A percentile compares a stretch with the other conserved stretches of the same genome.
Conservation (phyloP, 1,140 invertebrate species). For the Drosophila arizonae region DNA sequence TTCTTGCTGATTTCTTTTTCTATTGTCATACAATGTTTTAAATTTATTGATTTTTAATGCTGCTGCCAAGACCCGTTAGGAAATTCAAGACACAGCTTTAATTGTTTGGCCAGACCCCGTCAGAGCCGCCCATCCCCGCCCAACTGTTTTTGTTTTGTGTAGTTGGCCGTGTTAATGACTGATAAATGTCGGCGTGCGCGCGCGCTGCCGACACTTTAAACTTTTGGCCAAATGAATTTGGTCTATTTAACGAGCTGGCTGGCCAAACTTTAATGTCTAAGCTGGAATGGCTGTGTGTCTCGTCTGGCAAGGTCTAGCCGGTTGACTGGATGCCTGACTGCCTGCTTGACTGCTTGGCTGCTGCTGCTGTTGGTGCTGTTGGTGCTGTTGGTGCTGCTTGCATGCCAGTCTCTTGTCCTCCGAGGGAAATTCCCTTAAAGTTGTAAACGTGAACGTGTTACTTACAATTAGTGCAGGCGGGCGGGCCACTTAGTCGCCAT, state of each 20-base stretch:
- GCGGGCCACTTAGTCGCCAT: slow-evolving; percentile 62
- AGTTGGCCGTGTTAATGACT: slow-evolving; percentile 66
- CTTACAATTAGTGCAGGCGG: slow-evolving; percentile 70
- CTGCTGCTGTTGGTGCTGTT: too few species aligned
- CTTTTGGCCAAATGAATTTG: slow-evolving; percentile 68
- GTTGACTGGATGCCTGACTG: slow-evolving; percentile 33
- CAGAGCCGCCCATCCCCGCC: not conserved
- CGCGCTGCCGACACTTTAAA: slow-evolving; percentile 60
- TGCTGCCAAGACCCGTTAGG: slow-evolving; percentile 21
- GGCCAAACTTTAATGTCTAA: slow-evolving; percentile 75
- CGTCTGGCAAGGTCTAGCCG: slow-evolving; percentile 38
- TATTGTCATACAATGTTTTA: slow-evolving; percentile 65
- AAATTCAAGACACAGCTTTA: slow-evolving; percentile 71
- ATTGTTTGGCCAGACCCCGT: slow-evolving; percentile 36
- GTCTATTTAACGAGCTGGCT: slow-evolving; percentile 63
- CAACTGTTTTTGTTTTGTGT: slow-evolving; percentile 11
- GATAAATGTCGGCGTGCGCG: slow-evolving; percentile 52
- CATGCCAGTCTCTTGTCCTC: slow-evolving; percentile 36
- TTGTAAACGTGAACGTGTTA: slow-evolving; percentile 77
- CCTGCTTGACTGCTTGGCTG: slow-evolving; percentile 27
- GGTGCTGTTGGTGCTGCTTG: slow-evolving; percentile 8
- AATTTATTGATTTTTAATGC: slow-evolving; percentile 78
- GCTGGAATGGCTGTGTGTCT: slow-evolving; percentile 39
- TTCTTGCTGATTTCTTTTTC: slow-evolving; percentile 31
- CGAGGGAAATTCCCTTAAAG: slow-evolving; percentile 66